These are phyloP conservation scores for Watsonalla binaria DNA, from an alignment of 2,888 invertebrate genomes.

Conservation along the genomic window DNA sequence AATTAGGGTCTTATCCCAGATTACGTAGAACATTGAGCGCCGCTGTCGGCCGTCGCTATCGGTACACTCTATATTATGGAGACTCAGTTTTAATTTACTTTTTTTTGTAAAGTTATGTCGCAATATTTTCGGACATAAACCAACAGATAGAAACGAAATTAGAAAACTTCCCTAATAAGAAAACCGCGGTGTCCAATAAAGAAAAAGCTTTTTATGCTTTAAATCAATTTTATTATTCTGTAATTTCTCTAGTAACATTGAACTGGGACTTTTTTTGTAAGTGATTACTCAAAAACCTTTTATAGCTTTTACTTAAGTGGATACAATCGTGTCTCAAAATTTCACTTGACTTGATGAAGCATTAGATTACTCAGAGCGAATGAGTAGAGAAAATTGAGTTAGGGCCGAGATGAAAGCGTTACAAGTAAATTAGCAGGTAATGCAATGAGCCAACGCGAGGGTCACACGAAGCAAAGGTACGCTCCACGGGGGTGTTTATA, in stretches of 20 bases:
- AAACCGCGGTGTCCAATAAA: background rate
- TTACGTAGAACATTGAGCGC: slow-evolving; percentile 46
- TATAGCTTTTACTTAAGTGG: background rate
- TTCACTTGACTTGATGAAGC: background rate
- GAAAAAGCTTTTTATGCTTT: background rate
- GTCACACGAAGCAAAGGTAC: background rate
- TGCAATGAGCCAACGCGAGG: slow-evolving; percentile 33
- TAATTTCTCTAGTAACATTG: too few relatives aligned
- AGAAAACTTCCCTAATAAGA: background rate
- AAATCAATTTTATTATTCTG: background rate
- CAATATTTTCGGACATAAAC: background rate
- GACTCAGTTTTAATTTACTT: slow-evolving; percentile 1
- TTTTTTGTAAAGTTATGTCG: background rate
- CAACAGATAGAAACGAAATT: background rate
- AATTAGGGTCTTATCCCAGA: slow-evolving; percentile 56
- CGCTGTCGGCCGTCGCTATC: slow-evolving; percentile 31
- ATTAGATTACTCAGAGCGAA: slow-evolving; percentile 4
- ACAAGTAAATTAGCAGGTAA: slow-evolving; percentile 44
- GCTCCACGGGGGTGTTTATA: slow-evolving; percentile 5
- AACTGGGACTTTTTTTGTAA: too few relatives aligned
- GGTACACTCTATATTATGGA: slow-evolving; percentile 23
- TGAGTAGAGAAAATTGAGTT: slow-evolving; percentile 20
- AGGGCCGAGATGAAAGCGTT: slow-evolving; percentile 36
- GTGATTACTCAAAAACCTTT: background rate
- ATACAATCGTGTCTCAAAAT: background rate